A percentile compares a stretch with the other conserved stretches of the same genome.
These are phyloP conservation scores for Podilymbus podiceps DNA, from an alignment of 2,113 vertebrate species.

Conservation along the genomic window DNA sequence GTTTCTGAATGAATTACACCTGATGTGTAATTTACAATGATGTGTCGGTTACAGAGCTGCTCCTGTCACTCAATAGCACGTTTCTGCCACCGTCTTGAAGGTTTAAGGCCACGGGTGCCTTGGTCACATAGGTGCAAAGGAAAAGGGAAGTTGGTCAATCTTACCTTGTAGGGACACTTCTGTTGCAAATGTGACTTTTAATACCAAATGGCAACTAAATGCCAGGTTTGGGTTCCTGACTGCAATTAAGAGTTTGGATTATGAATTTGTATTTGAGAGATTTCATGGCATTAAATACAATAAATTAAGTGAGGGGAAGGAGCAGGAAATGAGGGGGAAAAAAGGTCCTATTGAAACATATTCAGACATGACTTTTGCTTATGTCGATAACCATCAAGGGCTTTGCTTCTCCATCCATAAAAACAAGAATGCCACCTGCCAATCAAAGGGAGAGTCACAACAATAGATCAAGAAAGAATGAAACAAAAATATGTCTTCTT, in stretches of 20 bases:
- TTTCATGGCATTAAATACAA: conserved; percentile 70
- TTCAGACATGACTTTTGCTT: conserved; percentile 89
- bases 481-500: conserved; percentile 32
- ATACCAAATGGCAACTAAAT: conserved; percentile 65
- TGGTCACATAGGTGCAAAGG: background rate
- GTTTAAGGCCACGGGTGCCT: background rate
- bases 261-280: conserved; percentile 53
- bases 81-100: background rate
- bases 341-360: conserved; percentile 66
- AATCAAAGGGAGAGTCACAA: conserved; percentile 76
- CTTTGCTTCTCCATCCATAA: conserved; percentile 83
- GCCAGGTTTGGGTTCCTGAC: conserved; percentile 50
- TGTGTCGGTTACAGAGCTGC: background rate
- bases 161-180: conserved; percentile 7
- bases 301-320: conserved; percentile 56
- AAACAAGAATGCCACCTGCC: conserved; percentile 93
- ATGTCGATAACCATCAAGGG: conserved; percentile 91
- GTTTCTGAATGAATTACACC: conserved; percentile 4
- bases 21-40: background rate
- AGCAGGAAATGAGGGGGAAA: conserved; percentile 21
- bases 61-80: background rate
- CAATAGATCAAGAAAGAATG: conserved; percentile 49
- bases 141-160: background rate
- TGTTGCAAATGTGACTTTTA: conserved; percentile 76
- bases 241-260: conserved; percentile 69